Base-by-base conservation (phyloP, 1,140 invertebrate genomes). In the Tetramorium simillimum region DNA sequence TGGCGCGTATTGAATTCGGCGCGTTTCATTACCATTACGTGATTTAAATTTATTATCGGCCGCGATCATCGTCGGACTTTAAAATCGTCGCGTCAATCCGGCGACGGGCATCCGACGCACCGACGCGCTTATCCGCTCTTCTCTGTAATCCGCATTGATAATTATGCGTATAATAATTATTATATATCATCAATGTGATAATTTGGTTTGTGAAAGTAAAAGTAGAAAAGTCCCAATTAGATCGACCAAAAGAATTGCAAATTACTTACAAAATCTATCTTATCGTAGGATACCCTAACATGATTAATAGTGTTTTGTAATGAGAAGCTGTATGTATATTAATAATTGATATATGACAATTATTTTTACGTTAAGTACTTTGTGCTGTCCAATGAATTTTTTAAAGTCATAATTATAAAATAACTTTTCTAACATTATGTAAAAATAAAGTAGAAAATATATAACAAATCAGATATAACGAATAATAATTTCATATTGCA, bases 1-100 rank as follows among this genome's bases (percentile, higher is more conserved):
- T 72, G 80, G 24, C 28, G 67, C 67, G 80, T 18, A 84, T 84
- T 84, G 80, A 84, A 84, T 84, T 84, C 80, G 53, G 53, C 69
- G 80, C 56, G 67, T 84, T 84, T 73, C 80, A 84, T 84, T 84
- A 84, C 80, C 69, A 84, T 84, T 73, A 73, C 69, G 69, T 84
- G 80, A 84, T 84, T 84, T 84, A 84, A 84, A 84, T 84, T 84
- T 84, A 84, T 84, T 84, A 84, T 84, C 80, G 69, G 81, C 60
- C 76, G 80, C 81, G 60, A 56, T 65, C 76, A 76, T 77, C 67
- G 60, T 40, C 51, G 21, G 77, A 84, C 80, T 84, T 84, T 84
- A 84, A 84, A 84, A 84, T 81, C 16, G 77, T 81, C 80, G 69
- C 80, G 80, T 84, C 80, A 84, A 84, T 72, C 69, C 69, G 69